Evolutionary conservation across 2,797 vertebrate genomes (phyloP), one percentile per base, ranked within the genome.

Genomic region (Sebastes oblongus): DNA sequence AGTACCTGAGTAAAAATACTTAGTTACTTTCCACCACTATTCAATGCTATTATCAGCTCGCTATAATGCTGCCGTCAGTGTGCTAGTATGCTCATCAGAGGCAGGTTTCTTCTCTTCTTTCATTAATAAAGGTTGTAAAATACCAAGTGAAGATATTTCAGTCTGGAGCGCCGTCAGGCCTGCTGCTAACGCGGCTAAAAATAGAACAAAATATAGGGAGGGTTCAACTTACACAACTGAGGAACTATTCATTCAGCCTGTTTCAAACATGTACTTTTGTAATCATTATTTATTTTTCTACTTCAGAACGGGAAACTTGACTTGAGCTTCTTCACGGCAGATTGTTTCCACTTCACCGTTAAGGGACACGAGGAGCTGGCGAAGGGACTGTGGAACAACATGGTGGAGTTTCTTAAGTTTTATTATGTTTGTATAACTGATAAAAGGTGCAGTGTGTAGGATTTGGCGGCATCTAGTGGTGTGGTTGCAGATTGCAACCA

Each of bases 301-400:
- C 36, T 77, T n/a, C 66, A 95, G 94, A 11, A 92, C 3, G 92
- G 92, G 68, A 61, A 13, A 2, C 29, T 95, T 1, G 92, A 95
- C 80, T 1, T 56, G n/a, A 91, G 90, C 82, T 94, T 83, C 83
- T 94, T 95, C 67, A 62, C 91, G 0, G 85, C 86, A 1, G 94
- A 95, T 81, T 95, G 92, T 84, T 95, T 95, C 80, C 93, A 95
- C 81, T 95, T 95, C 82, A 92, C 74, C 2, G 50, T 94, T 0
- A 94, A 94, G 72, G 94, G 93, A 34, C 93, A 94, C 1, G 91
- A 96, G 61, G 86, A 93, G 56, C 74, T 95, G 85, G 93, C 94
- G 0, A 93, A 93, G 80, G 92, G 90, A 1, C 84, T 95, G 65
- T 96, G 94, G 94, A 95, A 94, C 85, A 87, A 92, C 70, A 93